Percentiles rank a stretch among this genome's conserved stretches.
Conservation (phyloP, 2,888 invertebrate species). For the Axea sp. region DNA sequence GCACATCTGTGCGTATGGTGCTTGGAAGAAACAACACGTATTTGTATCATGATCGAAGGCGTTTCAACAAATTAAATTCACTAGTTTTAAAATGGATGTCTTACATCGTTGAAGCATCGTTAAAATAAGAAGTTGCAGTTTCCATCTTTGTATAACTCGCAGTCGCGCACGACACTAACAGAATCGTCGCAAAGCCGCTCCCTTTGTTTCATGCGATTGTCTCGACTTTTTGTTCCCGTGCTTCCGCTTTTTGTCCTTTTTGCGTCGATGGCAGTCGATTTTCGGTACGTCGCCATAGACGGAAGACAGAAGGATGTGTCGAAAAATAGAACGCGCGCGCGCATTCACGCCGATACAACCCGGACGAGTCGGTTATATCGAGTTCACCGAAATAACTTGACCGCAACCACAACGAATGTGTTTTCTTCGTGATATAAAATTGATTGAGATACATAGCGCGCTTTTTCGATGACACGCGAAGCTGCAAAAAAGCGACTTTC, state of each 20-base stretch:
- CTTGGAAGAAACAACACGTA: too few relatives aligned
- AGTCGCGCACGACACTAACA: conserved; percentile 12
- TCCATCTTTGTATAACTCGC: conserved; percentile 18
- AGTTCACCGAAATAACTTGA: conserved; percentile 59
- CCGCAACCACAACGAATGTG: conserved; percentile 32
- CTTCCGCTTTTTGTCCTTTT: conserved; percentile 33
- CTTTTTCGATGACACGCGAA: conserved; percentile 19
- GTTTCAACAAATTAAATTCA: too few relatives aligned
- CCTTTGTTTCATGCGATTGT: conserved; percentile 37
- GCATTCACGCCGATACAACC: conserved; percentile 46
- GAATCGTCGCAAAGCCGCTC: conserved; percentile 16
- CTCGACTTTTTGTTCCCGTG: conserved; percentile 21
- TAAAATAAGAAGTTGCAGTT: conserved; percentile 4
- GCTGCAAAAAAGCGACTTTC: conserved; percentile 20
- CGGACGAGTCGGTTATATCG: conserved; percentile 58
- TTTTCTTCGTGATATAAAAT: conserved; percentile 30
- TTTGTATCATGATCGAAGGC: too few relatives aligned
- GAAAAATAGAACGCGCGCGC: conserved; percentile 61
- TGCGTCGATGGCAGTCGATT: conserved; percentile 34
- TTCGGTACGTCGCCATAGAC: conserved; percentile 49
- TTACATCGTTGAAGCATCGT: too few relatives aligned
- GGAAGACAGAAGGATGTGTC: conserved; percentile 54
- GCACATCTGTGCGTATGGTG: too few relatives aligned
- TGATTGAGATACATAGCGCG: conserved; percentile 39
- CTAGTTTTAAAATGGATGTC: too few relatives aligned